Percentiles rank a stretch among this genome's conserved stretches.
Evolutionary conservation across 2,888 invertebrate genomes (phyloP).

Genomic region (Lottia gigantea): DNA sequence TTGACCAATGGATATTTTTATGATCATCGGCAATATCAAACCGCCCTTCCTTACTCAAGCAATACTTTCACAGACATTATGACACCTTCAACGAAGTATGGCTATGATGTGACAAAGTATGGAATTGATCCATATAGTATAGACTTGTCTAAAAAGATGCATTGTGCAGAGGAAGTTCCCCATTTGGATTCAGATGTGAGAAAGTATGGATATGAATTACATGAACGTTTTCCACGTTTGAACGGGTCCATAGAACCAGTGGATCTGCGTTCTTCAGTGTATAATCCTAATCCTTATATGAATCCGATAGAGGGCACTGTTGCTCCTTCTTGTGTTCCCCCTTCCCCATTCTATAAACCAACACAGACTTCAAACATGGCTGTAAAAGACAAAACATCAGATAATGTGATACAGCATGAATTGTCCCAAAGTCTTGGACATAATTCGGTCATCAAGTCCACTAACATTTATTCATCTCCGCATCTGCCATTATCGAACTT

Average conservation of each 20-base stretch:
- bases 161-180: constrained; percentile 56
- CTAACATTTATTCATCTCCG: background rate
- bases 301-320: constrained; percentile 44
- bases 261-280: constrained; percentile 52
- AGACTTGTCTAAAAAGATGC: constrained; percentile 62
- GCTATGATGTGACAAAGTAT: constrained; percentile 60
- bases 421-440: constrained; percentile 33
- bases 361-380: constrained; percentile 29
- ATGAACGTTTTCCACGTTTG: constrained; percentile 49
- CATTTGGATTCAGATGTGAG: constrained; percentile 52
- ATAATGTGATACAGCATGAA: constrained; percentile 2
- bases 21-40: constrained; percentile 64
- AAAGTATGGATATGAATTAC: constrained; percentile 54
- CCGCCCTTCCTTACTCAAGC: constrained; percentile 58
- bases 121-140: constrained; percentile 61
- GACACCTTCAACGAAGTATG: constrained; percentile 57
- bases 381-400: constrained; percentile 14
- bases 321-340: constrained; percentile 41
- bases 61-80: constrained; percentile 64
- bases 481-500: background rate
- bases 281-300: constrained; percentile 43
- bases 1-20: constrained; percentile 63
- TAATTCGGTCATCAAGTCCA: constrained; percentile 51
- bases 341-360: constrained; percentile 44
- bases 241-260: constrained; percentile 58